Conservation (phyloP, 2,113 vertebrate species). For the Heliornis fulica region DNA sequence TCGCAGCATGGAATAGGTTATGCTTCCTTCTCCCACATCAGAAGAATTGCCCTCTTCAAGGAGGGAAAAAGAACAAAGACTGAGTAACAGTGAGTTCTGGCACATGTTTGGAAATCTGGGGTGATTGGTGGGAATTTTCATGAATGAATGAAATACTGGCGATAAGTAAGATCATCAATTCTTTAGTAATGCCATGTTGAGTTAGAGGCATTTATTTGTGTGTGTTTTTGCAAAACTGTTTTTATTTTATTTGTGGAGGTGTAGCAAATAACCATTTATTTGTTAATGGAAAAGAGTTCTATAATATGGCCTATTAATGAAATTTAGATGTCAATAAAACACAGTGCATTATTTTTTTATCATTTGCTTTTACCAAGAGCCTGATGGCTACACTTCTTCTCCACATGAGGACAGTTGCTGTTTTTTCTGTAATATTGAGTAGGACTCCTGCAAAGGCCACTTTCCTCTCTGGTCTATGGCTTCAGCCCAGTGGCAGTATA, state of each 20-base stretch:
- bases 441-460: neutral
- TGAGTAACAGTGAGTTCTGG: neutral
- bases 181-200: neutral
- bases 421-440: neutral
- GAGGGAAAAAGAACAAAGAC: neutral
- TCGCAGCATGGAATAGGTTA: neutral
- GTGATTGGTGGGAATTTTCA: neutral
- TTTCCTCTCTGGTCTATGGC: rapidly evolving
- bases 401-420: neutral
- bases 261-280: conserved; percentile 16
- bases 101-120: neutral
- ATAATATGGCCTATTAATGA: conserved; percentile 35
- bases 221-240: neutral
- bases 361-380: conserved; percentile 24
- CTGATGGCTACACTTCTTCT: neutral
- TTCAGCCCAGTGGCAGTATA: neutral
- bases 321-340: conserved; percentile 22
- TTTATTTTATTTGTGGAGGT: neutral
- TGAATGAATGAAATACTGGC: neutral
- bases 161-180: neutral
- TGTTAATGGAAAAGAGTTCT: conserved; percentile 12
- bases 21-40: neutral
- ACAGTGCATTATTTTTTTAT: neutral
- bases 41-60: conserved; percentile 6
- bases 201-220: neutral